A percentile compares a stretch with the other conserved stretches of the same genome.
Evolutionary conservation across 2,113 vertebrate species (phyloP).

Genomic region (Chloroceryle aenea): DNA sequence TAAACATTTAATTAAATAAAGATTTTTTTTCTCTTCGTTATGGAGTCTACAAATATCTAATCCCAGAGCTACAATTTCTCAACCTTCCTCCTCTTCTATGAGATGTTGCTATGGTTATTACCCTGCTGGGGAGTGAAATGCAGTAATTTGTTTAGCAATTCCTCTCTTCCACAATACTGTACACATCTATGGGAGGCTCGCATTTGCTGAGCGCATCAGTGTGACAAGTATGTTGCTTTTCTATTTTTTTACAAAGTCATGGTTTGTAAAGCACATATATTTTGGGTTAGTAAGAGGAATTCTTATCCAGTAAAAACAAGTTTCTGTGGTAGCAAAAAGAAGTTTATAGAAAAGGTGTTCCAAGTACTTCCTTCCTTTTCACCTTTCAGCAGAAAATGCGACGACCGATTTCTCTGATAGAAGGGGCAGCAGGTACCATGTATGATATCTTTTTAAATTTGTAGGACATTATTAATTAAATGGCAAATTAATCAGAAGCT

Average conservation of each 20-base stretch:
- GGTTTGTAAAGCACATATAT: not conserved
- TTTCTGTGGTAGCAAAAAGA: not conserved
- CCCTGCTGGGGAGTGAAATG: constrained; percentile 47
- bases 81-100: not conserved
- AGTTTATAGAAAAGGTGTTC: not conserved
- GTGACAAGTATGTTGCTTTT: not conserved
- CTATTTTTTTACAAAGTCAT: not conserved
- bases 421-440: not conserved
- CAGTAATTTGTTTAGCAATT: constrained; percentile 49
- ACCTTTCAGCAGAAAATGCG: not conserved
- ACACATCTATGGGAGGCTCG: not conserved
- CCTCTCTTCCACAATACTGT: not conserved
- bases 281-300: not conserved
- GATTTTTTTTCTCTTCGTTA: constrained; percentile 34
- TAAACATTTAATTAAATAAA: constrained; percentile 59
- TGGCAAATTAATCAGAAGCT: not conserved
- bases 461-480: not conserved
- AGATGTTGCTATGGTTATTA: constrained; percentile 68
- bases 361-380: not conserved
- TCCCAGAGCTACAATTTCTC: constrained; percentile 39
- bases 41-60: constrained; percentile 30
- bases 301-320: not conserved
- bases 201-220: constrained; percentile 1
- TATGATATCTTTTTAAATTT: not conserved
- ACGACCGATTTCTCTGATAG: not conserved